Conservation (phyloP, 2,113 vertebrate genomes). For the Osmerus mordax region DNA sequence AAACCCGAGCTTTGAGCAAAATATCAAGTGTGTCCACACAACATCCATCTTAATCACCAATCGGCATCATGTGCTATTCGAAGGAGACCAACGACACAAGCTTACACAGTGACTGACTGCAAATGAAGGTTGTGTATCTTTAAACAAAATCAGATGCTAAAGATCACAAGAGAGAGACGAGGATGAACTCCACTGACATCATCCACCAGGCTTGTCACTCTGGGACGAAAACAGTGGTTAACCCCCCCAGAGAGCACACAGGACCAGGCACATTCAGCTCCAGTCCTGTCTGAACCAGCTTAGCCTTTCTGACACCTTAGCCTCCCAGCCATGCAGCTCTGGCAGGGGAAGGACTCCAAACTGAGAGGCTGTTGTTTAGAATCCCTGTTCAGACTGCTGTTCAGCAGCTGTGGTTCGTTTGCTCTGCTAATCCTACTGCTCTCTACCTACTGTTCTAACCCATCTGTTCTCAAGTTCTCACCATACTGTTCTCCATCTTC, state of each 20-base stretch:
- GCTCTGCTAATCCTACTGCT: too few relatives aligned
- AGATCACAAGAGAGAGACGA: too few relatives aligned
- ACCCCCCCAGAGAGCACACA: too few relatives aligned
- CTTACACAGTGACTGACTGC: not conserved
- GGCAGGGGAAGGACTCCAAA: conserved; percentile 48
- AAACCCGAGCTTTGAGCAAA: not conserved
- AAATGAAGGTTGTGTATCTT: not conserved
- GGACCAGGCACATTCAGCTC: too few relatives aligned
- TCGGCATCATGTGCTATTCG: not conserved
- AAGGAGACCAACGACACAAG: not conserved
- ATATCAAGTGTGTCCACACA: not conserved
- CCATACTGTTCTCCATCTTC: too few relatives aligned
- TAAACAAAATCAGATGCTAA: too few relatives aligned
- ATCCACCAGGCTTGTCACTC: too few relatives aligned
- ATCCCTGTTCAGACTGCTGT: conserved; percentile 46
- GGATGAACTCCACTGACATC: too few relatives aligned
- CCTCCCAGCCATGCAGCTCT: conserved; percentile 56
- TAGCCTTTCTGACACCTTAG: conserved; percentile 54
- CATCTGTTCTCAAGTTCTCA: too few relatives aligned
- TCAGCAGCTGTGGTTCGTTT: too few relatives aligned
- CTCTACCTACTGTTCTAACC: too few relatives aligned
- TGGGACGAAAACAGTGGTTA: too few relatives aligned
- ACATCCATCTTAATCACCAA: not conserved
- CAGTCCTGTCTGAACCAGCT: conserved; percentile 39
- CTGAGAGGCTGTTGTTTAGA: conserved; percentile 52